These are phyloP conservation scores for Stictocephala bisonia DNA, from an alignment of 2,888 invertebrate species.

Conservation along the genomic window DNA sequence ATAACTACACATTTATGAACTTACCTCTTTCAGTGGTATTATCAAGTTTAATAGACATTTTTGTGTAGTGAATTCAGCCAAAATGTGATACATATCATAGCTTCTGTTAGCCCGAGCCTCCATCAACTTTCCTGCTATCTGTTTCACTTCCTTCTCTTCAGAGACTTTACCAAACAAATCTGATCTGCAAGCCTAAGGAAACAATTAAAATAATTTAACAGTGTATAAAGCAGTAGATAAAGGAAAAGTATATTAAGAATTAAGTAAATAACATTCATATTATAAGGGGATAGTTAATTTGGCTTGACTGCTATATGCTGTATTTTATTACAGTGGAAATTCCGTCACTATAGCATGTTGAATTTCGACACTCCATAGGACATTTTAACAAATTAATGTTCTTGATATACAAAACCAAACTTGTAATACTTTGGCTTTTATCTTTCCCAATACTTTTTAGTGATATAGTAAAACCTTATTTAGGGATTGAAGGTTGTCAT, in stretches of 20 bases:
- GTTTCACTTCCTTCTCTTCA: constrained; percentile 92
- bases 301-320: too few species aligned
- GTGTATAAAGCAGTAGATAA: too few species aligned
- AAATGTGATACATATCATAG: constrained; percentile 84
- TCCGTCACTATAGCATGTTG: too few species aligned
- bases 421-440: not conserved
- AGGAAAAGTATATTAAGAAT: too few species aligned
- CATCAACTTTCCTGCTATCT: constrained; percentile 82
- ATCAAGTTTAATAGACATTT: constrained; percentile 80
- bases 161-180: constrained; percentile 90
- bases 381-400: too few species aligned
- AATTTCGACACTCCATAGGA: too few species aligned
- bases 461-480: not conserved
- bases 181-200: constrained; percentile 83
- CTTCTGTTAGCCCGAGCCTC: constrained; percentile 90
- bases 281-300: too few species aligned
- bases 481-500: not conserved
- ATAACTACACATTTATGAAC: not conserved
- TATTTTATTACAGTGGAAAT: too few species aligned
- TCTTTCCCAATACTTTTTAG: not conserved
- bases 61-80: constrained; percentile 83
- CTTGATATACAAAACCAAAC: not conserved
- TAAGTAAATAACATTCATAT: too few species aligned
- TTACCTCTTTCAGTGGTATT: constrained; percentile 82
- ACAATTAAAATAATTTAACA: constrained; percentile 52